Evolutionary conservation across 2,888 invertebrate species (phyloP).

Genomic region (Eremobia ochroleuca): DNA sequence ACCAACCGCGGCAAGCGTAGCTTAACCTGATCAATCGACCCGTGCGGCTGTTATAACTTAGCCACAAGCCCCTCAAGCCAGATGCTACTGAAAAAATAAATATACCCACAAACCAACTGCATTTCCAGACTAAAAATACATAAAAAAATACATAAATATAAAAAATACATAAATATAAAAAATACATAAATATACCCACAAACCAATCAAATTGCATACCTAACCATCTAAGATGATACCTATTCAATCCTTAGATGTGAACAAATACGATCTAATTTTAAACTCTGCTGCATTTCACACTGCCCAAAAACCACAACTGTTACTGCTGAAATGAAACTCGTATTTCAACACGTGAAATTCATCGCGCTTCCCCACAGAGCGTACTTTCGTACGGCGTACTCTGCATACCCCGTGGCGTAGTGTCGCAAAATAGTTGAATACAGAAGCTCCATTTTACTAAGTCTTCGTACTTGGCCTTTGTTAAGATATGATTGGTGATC

Average conservation of each 20-base stretch:
- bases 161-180: no score
- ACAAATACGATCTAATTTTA: constrained; percentile 3
- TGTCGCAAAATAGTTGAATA: neutral
- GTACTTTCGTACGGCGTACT: constrained; percentile 44
- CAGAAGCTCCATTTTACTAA: constrained; percentile 4
- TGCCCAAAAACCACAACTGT: constrained; percentile 25
- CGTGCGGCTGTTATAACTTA: no score
- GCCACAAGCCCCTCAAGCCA: no score
- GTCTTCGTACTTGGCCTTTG: neutral
- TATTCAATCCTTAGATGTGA: neutral
- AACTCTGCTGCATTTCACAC: neutral
- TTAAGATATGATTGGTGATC: no score
- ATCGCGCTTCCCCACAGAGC: constrained; percentile 3
- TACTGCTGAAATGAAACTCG: constrained; percentile 45
- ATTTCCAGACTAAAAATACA: no score
- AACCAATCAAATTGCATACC: neutral
- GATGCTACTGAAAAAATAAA: neutral
- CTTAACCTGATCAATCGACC: no score
- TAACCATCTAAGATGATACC: neutral
- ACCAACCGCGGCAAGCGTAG: no score
- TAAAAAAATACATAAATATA: no score
- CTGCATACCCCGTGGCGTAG: constrained; percentile 46
- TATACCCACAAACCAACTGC: neutral
- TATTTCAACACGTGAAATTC: constrained; percentile 32
- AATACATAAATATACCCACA: no score